Evolutionary conservation across 1,140 invertebrate genomes (phyloP).

Genomic region (Habropoda laboriosa): DNA sequence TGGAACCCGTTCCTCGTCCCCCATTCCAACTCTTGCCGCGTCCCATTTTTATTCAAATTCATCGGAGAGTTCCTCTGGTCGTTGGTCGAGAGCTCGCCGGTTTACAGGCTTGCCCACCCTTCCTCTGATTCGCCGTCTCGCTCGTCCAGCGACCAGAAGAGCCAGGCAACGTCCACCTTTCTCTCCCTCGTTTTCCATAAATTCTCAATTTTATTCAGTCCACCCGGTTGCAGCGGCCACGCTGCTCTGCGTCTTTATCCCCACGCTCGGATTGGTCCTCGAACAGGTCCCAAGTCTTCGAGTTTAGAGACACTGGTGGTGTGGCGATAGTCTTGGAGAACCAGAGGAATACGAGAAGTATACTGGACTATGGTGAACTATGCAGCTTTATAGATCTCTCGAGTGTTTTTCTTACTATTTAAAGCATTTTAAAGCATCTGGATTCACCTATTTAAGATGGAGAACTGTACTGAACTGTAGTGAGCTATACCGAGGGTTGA

Average conservation of each 20-base stretch:
- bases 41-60: constrained; percentile 71
- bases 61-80: constrained; percentile 40
- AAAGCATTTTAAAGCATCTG: no score
- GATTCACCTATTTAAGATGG: no score
- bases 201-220: constrained; percentile 77
- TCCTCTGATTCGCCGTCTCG: constrained; percentile 23
- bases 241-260: constrained; percentile 55
- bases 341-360: no score
- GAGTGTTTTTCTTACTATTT: no score
- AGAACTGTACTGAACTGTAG: no score
- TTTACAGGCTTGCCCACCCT: constrained; percentile 32
- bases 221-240: constrained; percentile 35
- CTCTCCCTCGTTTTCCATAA: constrained; percentile 75
- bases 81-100: constrained; percentile 10
- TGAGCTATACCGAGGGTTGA: no score
- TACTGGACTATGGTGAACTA: no score
- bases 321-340: no score
- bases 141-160: constrained; percentile 9
- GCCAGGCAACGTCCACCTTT: constrained; percentile 36
- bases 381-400: no score
- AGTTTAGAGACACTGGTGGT: no score
- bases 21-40: constrained; percentile 36
- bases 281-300: neutral
- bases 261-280: neutral
- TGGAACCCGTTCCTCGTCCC: constrained; percentile 14